Base-by-base conservation (phyloP, 30 jellyfish, hydroid and myxozoan genomes). In the Aurelia aurita complex sp. Pacific region DNA sequence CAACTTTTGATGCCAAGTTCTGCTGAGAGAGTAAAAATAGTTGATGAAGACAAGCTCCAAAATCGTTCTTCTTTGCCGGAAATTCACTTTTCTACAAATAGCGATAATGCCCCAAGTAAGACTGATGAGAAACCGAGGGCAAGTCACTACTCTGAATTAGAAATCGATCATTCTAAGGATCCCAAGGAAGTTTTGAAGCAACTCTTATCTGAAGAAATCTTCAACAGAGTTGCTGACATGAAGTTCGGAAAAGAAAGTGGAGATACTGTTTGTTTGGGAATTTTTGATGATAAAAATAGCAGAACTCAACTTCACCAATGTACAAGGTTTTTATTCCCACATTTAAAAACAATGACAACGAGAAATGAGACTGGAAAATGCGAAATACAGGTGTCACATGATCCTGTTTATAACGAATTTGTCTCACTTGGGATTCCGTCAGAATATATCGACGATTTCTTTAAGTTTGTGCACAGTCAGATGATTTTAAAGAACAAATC, bases 391-490 rank as follows among this genome's bases (percentile, higher is more conserved):
- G 73, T 82, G 23, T 18, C 38, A 23, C 0, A 1, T 0, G 96
- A 91, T 68, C 54, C 72, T 17, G 55, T 79, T 5, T 91, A 51
- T 60, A 38, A 67, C 9, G 80, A 40, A 18, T 75, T 84, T 34
- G 9, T 83, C 14, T 33, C 54, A 13, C 23, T 80, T 34, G 89
- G 85, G 63, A 33, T 61, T 6, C 32, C 55, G 13, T 61, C 59
- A 2, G 89, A 67, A 32, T 15, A 46, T n/a, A 15, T 69, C 2
- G 90, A 79, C 36, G 73, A 51, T 10, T 62, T 91, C 35, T 79
- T 91, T 19, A 71, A 62, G 46, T 91, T 91, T 71, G 74, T 91
- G 15, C 81, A 91, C 79, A 84, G 97, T 54, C 95, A 77, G 46
- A 11, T 65, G 80, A 53, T 89, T 1, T 16, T 18, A n/a, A 50